Percentiles rank a stretch among this genome's conserved stretches.
phyloP scores from a whole-genome alignment of 53 echinoderm and acorn worm species.

The Patiria pectinifera region DNA sequence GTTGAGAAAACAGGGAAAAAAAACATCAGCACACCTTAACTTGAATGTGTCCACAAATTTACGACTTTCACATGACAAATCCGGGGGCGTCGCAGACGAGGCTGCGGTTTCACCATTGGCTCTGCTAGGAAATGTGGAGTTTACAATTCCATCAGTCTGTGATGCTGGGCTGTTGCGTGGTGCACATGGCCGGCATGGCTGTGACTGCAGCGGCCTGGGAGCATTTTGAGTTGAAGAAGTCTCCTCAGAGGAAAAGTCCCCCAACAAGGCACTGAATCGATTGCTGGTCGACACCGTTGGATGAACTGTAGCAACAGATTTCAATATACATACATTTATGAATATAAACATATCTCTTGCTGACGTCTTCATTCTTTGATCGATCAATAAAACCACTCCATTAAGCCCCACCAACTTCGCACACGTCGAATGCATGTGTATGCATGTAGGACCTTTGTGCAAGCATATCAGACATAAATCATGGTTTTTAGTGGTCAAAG shows the following conservation, averaged over 20 bases:
- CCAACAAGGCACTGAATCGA: not conserved
- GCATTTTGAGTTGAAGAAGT: not conserved
- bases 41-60: not conserved
- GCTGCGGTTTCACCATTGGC: too few species aligned
- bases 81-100: not conserved
- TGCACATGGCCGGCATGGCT: not conserved
- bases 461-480: too few species aligned
- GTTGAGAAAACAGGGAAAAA: not conserved
- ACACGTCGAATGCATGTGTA: too few species aligned
- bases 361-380: too few species aligned
- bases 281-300: not conserved
- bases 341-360: too few species aligned
- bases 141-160: not conserved
- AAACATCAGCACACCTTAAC: not conserved
- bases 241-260: not conserved
- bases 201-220: not conserved
- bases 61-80: not conserved
- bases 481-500: too few species aligned
- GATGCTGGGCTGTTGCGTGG: not conserved
- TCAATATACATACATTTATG: too few species aligned
- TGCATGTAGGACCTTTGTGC: too few species aligned
- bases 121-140: too few species aligned
- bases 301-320: not conserved
- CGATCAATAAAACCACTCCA: too few species aligned
- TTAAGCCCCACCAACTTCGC: too few species aligned